phyloP scores from a whole-genome alignment of 37 sponge, comb jelly and placozoan genomes.

The Eunapius fragilis region DNA sequence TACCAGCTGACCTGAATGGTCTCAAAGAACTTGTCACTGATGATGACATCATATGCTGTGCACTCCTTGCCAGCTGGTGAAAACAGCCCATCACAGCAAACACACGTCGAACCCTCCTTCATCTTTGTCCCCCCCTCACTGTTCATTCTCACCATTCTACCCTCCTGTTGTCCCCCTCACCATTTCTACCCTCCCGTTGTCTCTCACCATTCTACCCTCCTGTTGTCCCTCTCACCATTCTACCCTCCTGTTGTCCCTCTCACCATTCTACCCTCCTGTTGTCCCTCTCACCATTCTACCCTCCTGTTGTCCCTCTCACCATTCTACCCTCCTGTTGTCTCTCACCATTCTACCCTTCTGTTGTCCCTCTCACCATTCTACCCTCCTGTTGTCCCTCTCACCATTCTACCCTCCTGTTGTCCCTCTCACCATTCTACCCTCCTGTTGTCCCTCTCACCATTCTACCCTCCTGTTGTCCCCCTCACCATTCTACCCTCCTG shows the following conservation, averaged over 20 bases:
- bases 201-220: neutral
- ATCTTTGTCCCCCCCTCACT: neutral
- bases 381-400: neutral
- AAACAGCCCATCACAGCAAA: neutral
- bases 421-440: neutral
- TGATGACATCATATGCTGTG: slow-evolving; percentile 86
- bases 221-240: neutral
- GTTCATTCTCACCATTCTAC: neutral
- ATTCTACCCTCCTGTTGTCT: neutral
- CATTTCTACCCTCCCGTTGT: neutral
- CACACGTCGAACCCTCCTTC: neutral
- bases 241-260: neutral
- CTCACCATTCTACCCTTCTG: neutral
- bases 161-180: neutral
- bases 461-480: neutral
- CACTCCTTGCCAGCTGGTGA: slow-evolving; percentile 79
- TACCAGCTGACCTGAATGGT: slow-evolving; percentile 61
- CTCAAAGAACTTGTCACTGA: slow-evolving; percentile 68
- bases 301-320: neutral
- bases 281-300: neutral
- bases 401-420: neutral
- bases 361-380: slow-evolving; percentile 43
- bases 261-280: slow-evolving; percentile 53
- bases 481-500: slow-evolving; percentile 52
- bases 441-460: neutral